Evolutionary conservation across 2,113 vertebrate species (phyloP).

Genomic region (Redunca redunca): DNA sequence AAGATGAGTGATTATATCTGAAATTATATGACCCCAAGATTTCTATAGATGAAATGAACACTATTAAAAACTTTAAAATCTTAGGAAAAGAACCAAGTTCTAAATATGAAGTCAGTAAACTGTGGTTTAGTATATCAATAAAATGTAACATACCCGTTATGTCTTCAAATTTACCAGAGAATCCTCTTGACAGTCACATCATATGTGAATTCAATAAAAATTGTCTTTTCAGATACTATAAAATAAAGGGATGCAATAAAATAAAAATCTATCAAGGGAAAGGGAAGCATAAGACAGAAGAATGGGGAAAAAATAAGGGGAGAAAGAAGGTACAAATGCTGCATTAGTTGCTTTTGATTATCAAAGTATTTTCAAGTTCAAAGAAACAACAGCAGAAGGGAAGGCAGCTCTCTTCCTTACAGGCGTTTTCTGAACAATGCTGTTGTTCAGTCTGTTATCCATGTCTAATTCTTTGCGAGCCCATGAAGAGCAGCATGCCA

Average conservation of each 20-base stretch:
- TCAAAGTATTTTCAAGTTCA: background rate
- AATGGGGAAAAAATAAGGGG: background rate
- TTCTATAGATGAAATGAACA: background rate
- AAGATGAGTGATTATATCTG: background rate
- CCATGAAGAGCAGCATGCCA: background rate
- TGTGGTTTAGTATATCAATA: background rate
- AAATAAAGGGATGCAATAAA: background rate
- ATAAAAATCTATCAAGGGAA: background rate
- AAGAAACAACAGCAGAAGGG: rapidly evolving
- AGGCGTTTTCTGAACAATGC: background rate
- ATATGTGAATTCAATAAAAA: background rate
- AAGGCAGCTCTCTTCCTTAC: background rate
- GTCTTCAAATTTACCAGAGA: background rate
- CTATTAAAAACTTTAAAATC: background rate
- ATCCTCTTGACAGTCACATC: background rate
- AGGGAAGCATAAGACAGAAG: background rate
- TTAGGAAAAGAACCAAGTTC: background rate
- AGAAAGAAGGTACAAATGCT: background rate
- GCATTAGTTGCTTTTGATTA: background rate
- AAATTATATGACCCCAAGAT: background rate
- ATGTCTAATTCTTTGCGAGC: background rate
- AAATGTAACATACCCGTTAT: background rate
- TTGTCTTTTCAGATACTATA: background rate
- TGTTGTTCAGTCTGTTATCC: background rate
- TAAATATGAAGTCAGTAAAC: background rate